Evolutionary conservation across 2,113 vertebrate genomes (phyloP), one percentile per base, ranked within the genome.

Genomic region (Poeciliopsis prolifica): DNA sequence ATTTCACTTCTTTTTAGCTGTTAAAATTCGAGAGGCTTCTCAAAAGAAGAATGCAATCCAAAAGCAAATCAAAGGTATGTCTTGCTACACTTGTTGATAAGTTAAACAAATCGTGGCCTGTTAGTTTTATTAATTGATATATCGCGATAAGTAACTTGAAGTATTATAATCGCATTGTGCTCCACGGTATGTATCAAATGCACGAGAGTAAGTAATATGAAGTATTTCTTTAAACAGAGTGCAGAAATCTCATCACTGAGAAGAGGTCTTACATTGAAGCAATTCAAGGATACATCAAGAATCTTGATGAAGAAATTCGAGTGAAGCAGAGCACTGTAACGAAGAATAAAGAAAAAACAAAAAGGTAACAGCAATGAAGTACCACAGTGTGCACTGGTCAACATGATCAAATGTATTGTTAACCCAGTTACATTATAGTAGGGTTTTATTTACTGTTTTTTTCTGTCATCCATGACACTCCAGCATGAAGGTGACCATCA

Each of bases 41-140:
- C 86, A 84, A 35, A 92, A 87, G 83, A 95, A 90, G 72, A 87
- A 92, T 74, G 89, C 84, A 65, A 17, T 91, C 17, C 68, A 83
- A 29, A 83, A 89, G 44, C 88, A 92, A 77, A 86, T 92, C 79
- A 69, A 91, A 91, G 87, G 94, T n/a, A 24, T 58, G 51, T 70
- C 68, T 11, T 5, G 3, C 8, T 24, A 13, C 9, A 68, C 17
- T 4, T 31, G 1, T 24, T 24, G 24, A 44, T 14, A 42, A 42
- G 40, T 15, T 0, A 15, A 42, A 42, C 40, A 42, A 42, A 42
- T 42, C 40, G 40, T 42, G 3, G 12, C 40, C 35, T 37, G 33
- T 35, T 10, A 12, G 35, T 37, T 37, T 37, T 12, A 37, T 37
- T 12, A 12, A 37, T 37, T 37, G 35, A 37, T 37, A 37, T 37